These are phyloP conservation scores for Drosophila insularis DNA, from an alignment of 1,140 invertebrate genomes.

Conservation along the genomic window DNA sequence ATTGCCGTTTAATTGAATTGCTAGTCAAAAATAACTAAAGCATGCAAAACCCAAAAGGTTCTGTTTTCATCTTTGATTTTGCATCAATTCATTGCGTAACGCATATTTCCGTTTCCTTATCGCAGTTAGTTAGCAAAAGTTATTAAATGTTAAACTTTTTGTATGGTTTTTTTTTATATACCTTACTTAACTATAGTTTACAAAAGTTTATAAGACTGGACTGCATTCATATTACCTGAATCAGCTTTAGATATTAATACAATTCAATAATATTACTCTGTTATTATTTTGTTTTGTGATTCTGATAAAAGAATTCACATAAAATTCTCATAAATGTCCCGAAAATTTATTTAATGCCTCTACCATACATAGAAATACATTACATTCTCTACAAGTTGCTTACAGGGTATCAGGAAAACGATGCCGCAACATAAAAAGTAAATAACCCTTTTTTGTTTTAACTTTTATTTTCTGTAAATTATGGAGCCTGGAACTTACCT, in stretches of 20 bases:
- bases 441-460: background rate
- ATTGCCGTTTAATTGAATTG: conserved; percentile 67
- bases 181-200: too few relatives aligned
- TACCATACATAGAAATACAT: too few relatives aligned
- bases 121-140: conserved; percentile 16
- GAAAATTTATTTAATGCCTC: too few relatives aligned
- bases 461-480: conserved; percentile 48
- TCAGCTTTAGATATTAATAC: too few relatives aligned
- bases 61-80: background rate
- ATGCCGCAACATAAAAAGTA: background rate
- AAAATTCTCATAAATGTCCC: too few relatives aligned
- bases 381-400: too few relatives aligned
- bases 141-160: too few relatives aligned
- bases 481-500: conserved; percentile 84
- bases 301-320: too few relatives aligned
- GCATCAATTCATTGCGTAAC: conserved; percentile 56
- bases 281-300: too few relatives aligned
- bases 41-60: conserved; percentile 1
- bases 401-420: background rate
- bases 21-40: conserved; percentile 11
- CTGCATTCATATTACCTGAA: too few relatives aligned
- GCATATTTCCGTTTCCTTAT: conserved; percentile 61
- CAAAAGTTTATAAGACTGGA: too few relatives aligned
- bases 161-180: background rate
- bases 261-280: too few relatives aligned